Evolutionary conservation across 2,113 vertebrate species (phyloP).

Genomic region (Thermophis baileyi): DNA sequence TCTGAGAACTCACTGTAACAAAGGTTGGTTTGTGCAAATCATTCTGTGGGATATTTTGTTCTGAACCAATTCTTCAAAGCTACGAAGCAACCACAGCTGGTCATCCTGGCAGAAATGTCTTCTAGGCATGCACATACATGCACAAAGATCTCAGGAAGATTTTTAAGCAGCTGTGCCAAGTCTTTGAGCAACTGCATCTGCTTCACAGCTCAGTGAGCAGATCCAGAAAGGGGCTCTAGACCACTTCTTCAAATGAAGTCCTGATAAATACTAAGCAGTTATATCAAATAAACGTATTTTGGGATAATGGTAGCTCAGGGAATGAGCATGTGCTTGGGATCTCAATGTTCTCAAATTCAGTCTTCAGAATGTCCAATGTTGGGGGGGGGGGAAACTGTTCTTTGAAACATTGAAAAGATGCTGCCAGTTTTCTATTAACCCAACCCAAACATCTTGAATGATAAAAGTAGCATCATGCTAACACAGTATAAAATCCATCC

Average conservation of each 20-base stretch:
- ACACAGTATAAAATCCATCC: neutral
- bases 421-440: neutral
- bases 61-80: neutral
- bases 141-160: neutral
- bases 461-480: neutral
- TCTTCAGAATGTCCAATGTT: neutral
- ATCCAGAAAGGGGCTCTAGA: neutral
- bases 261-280: neutral
- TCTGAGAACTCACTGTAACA: neutral
- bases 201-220: neutral
- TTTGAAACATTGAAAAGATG: neutral
- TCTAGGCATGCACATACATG: neutral
- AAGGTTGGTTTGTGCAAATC: neutral
- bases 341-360: neutral
- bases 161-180: neutral
- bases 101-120: neutral
- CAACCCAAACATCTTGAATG: neutral
- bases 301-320: neutral
- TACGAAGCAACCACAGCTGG: neutral
- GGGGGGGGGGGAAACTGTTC: neutral
- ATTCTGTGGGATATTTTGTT: neutral
- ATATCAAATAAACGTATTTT: neutral
- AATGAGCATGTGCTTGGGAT: neutral
- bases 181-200: neutral
- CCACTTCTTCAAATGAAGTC: neutral